Evolutionary conservation across 2,888 invertebrate genomes (phyloP).

Genomic region (Polydrusus pterygomalis): DNA sequence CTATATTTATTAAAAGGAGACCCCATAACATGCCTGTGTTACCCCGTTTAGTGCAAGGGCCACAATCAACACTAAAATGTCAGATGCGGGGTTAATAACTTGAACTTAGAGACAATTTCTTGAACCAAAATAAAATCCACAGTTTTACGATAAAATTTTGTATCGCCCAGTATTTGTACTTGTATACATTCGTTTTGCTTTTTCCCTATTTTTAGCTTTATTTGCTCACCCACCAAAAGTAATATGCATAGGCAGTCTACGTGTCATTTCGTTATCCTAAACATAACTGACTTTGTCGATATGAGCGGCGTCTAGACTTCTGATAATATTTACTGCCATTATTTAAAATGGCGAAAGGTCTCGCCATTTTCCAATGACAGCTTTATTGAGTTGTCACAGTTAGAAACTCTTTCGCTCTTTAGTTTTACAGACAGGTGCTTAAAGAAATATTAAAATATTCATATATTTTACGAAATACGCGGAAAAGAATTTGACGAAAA

Average conservation of each 20-base stretch:
- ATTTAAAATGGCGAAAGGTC: slow-evolving; percentile 35
- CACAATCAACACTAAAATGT: too few species aligned
- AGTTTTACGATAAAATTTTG: too few species aligned
- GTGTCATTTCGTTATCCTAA: slow-evolving; percentile 37
- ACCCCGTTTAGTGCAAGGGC: too few species aligned
- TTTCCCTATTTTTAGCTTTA: background rate
- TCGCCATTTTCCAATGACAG: slow-evolving; percentile 32
- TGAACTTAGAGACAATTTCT: too few species aligned
- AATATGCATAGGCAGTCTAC: slow-evolving; percentile 27
- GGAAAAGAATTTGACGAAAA: too few species aligned
- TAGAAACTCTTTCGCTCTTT: background rate
- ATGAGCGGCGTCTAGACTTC: slow-evolving; percentile 36
- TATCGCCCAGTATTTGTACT: background rate
- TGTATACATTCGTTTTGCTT: background rate
- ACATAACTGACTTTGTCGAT: slow-evolving; percentile 38
- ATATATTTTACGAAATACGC: background rate
- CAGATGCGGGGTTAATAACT: too few species aligned
- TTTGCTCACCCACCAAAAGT: slow-evolving; percentile 10
- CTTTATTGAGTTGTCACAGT: slow-evolving; percentile 33
- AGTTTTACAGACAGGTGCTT: slow-evolving; percentile 15
- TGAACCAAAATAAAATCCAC: too few species aligned
- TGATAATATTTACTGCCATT: slow-evolving; percentile 39
- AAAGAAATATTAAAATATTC: slow-evolving; percentile 6
- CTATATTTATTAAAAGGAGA: too few species aligned
- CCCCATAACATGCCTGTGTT: too few species aligned